Percentiles rank a stretch among this genome's conserved stretches.
Conservation (phyloP, 2,113 vertebrate genomes). For the Bostrychus sinensis region DNA sequence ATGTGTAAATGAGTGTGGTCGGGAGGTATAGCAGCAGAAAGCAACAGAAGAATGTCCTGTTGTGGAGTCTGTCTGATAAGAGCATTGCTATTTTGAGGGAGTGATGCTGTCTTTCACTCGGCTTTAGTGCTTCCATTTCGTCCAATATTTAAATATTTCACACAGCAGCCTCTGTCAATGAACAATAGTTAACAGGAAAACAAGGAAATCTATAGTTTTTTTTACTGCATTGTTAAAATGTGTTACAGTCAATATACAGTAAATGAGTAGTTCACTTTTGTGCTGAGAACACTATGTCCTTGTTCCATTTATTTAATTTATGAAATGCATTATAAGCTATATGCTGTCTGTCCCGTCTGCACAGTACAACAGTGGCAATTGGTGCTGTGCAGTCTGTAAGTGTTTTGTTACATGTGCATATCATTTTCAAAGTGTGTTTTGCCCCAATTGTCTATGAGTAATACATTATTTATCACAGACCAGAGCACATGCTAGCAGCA, state of each 20-base stretch:
- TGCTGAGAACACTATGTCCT: no score
- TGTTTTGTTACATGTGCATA: conserved; percentile 18
- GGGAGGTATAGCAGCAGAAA: conserved; percentile 12
- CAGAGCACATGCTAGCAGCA: neutral
- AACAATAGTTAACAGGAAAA: neutral
- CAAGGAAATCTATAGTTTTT: neutral
- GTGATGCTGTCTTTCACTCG: conserved; percentile 20
- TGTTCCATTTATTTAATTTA: no score
- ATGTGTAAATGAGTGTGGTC: no score
- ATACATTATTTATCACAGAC: conserved; percentile 50
- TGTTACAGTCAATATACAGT: neutral
- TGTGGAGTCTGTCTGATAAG: conserved; percentile 40
- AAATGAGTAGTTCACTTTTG: no score
- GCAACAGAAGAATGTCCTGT: conserved; percentile 28
- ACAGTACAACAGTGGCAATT: neutral
- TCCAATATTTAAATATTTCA: conserved; percentile 57
- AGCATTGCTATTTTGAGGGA: conserved; percentile 48
- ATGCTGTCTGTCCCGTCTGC: no score
- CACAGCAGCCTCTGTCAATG: conserved; percentile 3
- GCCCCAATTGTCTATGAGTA: conserved; percentile 21
- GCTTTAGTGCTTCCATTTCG: conserved; percentile 24
- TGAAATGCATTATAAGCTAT: no score
- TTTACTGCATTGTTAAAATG: neutral
- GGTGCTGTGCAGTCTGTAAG: neutral
- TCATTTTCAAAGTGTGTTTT: conserved; percentile 29